Evolutionary conservation across 30 jellyfish, hydroid and myxozoan species (phyloP).

Genomic region (Turritopsis dohrnii): DNA sequence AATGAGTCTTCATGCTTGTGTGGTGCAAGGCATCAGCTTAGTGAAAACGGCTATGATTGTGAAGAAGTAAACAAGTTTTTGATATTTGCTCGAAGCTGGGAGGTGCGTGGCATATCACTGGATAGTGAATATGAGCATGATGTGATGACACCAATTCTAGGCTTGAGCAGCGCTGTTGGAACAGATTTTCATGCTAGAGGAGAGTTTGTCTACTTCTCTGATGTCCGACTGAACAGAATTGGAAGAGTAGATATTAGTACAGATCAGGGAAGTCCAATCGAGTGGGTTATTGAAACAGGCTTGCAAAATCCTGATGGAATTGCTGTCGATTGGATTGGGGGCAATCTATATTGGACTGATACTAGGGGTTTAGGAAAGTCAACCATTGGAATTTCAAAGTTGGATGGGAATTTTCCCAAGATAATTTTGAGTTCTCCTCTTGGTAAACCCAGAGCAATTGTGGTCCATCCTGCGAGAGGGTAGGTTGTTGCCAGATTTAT

Average conservation of each 20-base stretch:
- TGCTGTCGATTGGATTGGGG: slow-evolving; percentile 93
- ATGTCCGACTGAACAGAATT: slow-evolving; percentile 63
- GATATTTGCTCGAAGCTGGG: slow-evolving; percentile 87
- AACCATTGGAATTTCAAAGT: slow-evolving; percentile 59
- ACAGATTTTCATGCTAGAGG: slow-evolving; percentile 74
- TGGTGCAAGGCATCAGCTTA: slow-evolving; percentile 36
- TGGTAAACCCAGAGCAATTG: slow-evolving; percentile 82
- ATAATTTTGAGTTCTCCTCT: slow-evolving; percentile 45
- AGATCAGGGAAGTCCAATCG: slow-evolving; percentile 27
- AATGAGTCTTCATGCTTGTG: slow-evolving; percentile 64
- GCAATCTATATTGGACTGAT: slow-evolving; percentile 75
- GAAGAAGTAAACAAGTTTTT: slow-evolving; percentile 34
- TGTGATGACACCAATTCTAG: slow-evolving; percentile 63
- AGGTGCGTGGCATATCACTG: slow-evolving; percentile 81
- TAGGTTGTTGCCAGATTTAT: too few species aligned
- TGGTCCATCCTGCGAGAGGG: slow-evolving; percentile 94
- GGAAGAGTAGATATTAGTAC: slow-evolving; percentile 65
- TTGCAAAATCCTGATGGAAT: slow-evolving; percentile 89
- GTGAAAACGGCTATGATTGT: slow-evolving; percentile 49
- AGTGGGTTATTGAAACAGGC: slow-evolving; percentile 38
- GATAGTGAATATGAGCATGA: slow-evolving; percentile 43
- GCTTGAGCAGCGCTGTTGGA: slow-evolving; percentile 87
- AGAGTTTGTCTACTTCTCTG: slow-evolving; percentile 54
- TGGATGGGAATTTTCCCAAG: slow-evolving; percentile 52
- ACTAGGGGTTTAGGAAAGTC: slow-evolving; percentile 52